Percentiles rank a stretch among this genome's conserved stretches.
phyloP scores from a whole-genome alignment of 2,797 vertebrate genomes.

The Eospalax fontanierii region DNA sequence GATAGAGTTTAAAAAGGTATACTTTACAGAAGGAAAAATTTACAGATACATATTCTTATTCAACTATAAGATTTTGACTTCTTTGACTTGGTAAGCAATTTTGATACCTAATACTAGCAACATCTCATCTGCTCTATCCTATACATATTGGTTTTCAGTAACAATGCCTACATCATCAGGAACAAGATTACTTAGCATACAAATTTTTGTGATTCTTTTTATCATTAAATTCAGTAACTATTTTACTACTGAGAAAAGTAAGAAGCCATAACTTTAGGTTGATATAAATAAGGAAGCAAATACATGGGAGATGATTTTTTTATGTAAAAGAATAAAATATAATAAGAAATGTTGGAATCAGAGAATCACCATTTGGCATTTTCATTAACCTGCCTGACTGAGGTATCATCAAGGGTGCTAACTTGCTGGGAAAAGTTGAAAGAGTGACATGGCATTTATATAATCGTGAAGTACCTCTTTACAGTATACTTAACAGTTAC shows the following conservation, averaged over 20 bases:
- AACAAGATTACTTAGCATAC: neutral
- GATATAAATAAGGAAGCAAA: constrained; percentile 27
- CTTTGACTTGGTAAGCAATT: constrained; percentile 42
- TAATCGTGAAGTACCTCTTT: constrained; percentile 13
- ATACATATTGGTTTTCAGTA: constrained; percentile 40
- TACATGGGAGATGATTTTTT: neutral
- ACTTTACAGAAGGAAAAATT: constrained; percentile 58
- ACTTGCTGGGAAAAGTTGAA: constrained; percentile 20
- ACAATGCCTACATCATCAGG: neutral
- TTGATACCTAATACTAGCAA: constrained; percentile 36
- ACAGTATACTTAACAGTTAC: constrained; percentile 30
- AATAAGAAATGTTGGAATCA: constrained; percentile 45
- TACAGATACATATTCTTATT: constrained; percentile 12
- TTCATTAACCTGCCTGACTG: neutral
- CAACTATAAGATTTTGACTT: constrained; percentile 45
- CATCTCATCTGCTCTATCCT: constrained; percentile 25
- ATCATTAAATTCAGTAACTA: neutral
- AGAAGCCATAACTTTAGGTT: constrained; percentile 16
- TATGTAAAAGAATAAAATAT: constrained; percentile 41
- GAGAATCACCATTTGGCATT: constrained; percentile 27
- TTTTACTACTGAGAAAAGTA: constrained; percentile 36
- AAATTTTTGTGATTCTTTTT: constrained; percentile 45
- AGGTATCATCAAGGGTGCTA: constrained; percentile 35
- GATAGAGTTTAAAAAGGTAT: constrained; percentile 13
- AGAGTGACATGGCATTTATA: constrained; percentile 33